These are phyloP conservation scores for Globicephala melas DNA, from an alignment of 2,113 vertebrate genomes.

Conservation along the genomic window DNA sequence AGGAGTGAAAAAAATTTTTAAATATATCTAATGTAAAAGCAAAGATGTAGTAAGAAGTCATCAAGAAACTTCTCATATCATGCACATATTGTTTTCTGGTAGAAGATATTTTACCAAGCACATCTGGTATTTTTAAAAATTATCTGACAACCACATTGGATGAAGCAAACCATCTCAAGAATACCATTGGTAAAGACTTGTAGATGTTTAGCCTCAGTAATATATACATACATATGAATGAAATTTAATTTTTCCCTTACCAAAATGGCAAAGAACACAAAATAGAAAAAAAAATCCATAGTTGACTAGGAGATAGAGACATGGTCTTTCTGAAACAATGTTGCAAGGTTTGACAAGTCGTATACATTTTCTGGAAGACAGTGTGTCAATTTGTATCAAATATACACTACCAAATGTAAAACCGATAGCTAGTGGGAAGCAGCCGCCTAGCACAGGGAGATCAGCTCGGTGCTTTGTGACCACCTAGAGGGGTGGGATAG, in stretches of 20 bases:
- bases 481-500: no score
- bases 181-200: neutral
- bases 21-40: neutral
- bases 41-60: conserved; percentile 16
- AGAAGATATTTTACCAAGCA: neutral
- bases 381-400: neutral
- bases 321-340: neutral
- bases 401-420: no score
- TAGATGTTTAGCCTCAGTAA: neutral
- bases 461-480: no score
- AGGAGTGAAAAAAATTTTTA: neutral
- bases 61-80: neutral
- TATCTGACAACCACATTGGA: neutral
- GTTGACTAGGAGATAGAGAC: neutral
- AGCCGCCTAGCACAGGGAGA: no score
- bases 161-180: neutral
- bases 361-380: neutral
- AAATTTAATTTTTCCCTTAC: neutral
- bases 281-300: neutral
- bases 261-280: neutral
- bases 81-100: neutral
- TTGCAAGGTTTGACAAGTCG: neutral
- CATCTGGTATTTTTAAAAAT: neutral
- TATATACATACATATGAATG: neutral
- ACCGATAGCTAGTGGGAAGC: no score